Evolutionary conservation across 2,888 invertebrate species (phyloP).

Genomic region (Agonum fuliginosum): DNA sequence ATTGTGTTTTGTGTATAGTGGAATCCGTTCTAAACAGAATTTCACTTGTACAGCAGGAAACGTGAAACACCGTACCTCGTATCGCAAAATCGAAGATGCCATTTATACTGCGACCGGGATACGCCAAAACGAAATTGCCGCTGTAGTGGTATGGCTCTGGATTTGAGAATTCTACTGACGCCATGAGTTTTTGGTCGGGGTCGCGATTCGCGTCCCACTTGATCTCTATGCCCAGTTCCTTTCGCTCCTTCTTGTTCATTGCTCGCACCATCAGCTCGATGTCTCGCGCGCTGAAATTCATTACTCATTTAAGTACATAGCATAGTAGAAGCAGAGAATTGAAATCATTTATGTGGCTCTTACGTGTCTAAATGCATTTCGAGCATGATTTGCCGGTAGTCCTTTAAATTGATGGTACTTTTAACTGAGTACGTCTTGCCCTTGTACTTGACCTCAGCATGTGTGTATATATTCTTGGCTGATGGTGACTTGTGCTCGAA

Average conservation of each 20-base stretch:
- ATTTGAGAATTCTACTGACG: conserved; percentile 78
- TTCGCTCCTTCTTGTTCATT: conserved; percentile 76
- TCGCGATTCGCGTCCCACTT: conserved; percentile 93
- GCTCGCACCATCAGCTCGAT: conserved; percentile 73
- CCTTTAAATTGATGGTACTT: conserved; percentile 79
- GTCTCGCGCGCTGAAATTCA: conserved; percentile 15
- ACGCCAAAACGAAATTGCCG: conserved; percentile 80
- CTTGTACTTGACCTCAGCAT: conserved; percentile 80
- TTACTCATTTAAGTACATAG: conserved; percentile 1
- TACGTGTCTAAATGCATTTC: conserved; percentile 88
- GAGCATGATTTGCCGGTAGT: conserved; percentile 79
- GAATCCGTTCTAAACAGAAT: conserved; percentile 72
- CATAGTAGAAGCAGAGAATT: too few species aligned
- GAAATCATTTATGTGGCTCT: conserved; percentile 69
- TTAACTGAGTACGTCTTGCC: conserved; percentile 82
- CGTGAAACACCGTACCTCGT: conserved; percentile 51
- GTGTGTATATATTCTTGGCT: conserved; percentile 78
- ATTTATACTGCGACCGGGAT: conserved; percentile 84
- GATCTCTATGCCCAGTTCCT: conserved; percentile 82
- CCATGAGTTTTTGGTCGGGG: conserved; percentile 82
- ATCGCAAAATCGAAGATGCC: conserved; percentile 78
- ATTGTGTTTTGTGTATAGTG: conserved; percentile 32
- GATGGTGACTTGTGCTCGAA: conserved; percentile 79
- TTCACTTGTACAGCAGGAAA: conserved; percentile 33
- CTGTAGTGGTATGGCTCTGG: conserved; percentile 78